Base-by-base conservation (phyloP, 2,113 vertebrate genomes). In the Pogona vitticeps region DNA sequence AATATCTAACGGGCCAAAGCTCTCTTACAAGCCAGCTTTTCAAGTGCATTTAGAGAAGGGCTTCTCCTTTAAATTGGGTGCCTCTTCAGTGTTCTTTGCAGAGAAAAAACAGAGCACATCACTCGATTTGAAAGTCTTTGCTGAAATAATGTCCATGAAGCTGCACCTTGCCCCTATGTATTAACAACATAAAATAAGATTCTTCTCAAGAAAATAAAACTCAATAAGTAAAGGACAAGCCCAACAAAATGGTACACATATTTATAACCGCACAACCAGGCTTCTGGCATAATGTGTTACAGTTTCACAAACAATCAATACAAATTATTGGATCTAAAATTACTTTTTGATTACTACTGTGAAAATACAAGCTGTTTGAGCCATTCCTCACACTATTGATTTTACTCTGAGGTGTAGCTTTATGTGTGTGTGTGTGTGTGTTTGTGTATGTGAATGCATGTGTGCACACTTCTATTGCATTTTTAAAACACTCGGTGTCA, bases 281-380 rank as follows among this genome's bases (percentile, higher is more conserved):
- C 94, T 87, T 95, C 82, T 83, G 93, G 94, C 90, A 95, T 95
- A 91, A 95, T 86, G 93, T 92, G 95, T 93, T 96, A 88, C 70
- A 87, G 93, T 93, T 96, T 93, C 94, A 94, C 88, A 94, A 94
- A 94, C 95, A 96, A 98, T 98, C 97, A 88, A 98, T 98, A 97
- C 67, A 90, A 92, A 96, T 97, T 98, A 97, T 97, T 97, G 95
- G 96, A 95, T 97, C 97, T 98, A 97, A 97, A 97, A 98, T 98
- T 97, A 97, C 96, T 97, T 97, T 98, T 97, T 98, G 96, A 97
- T 98, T 97, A 97, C 96, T 94, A 95, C 94, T 92, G 94, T 96
- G 96, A 96, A 97, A 98, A 97, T 94, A 96, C 93, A 95, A 97
- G 95, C 94, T 96, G 91, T 93, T 96, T 89, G 93, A 93, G 90